Conservation (phyloP, 2,113 vertebrate species). For the Cyphomyrus discorhynchus region DNA sequence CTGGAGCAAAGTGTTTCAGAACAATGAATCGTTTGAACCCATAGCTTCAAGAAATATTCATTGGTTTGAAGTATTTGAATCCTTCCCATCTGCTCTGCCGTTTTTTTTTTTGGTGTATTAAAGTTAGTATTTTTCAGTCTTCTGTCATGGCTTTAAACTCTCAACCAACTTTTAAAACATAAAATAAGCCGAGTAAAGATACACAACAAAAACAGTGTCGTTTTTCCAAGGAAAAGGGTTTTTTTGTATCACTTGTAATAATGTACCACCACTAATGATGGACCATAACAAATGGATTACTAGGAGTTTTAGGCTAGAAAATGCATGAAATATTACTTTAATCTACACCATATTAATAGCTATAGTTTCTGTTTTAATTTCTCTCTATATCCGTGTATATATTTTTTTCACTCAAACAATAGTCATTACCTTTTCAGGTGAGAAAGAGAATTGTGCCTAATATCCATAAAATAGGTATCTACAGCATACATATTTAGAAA, state of each 20-base stretch:
- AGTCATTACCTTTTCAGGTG: background rate
- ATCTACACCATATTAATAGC: background rate
- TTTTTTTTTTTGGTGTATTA: background rate
- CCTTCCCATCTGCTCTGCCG: background rate
- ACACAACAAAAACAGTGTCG: background rate
- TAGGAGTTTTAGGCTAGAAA: background rate
- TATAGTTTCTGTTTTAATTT: background rate
- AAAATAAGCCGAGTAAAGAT: background rate
- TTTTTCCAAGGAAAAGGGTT: background rate
- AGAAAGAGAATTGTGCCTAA: constrained; percentile 14
- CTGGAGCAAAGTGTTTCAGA: background rate
- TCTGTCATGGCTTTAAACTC: background rate
- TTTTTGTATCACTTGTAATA: background rate
- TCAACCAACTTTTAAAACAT: background rate
- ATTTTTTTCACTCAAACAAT: background rate
- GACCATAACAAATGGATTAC: background rate
- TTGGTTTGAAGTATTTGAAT: background rate
- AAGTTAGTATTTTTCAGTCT: background rate
- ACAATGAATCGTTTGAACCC: constrained; percentile 2
- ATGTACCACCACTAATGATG: background rate
- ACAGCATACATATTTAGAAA: constrained; percentile 58
- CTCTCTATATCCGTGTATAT: background rate
- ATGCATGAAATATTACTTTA: background rate
- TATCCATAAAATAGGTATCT: constrained; percentile 44
- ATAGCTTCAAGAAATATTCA: background rate